Conservation (phyloP, 1,140 invertebrate species). For the Stegodyphus mimosarum region DNA sequence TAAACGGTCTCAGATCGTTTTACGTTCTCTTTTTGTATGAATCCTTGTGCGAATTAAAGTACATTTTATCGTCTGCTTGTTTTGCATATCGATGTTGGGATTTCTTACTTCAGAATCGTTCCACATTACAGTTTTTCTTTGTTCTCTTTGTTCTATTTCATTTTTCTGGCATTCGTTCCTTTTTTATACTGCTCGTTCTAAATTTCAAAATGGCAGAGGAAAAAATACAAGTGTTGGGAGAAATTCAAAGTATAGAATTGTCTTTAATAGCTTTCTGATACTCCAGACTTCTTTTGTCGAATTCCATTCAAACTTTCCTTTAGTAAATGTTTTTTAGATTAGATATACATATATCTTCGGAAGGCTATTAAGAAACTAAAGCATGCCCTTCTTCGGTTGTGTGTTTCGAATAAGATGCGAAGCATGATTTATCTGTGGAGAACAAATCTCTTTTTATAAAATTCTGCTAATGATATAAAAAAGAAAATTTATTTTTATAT, state of each 20-base stretch:
- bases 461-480: no score
- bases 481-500: no score
- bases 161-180: no score
- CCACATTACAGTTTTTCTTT: neutral
- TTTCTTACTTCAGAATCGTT: constrained; percentile 20
- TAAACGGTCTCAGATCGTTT: constrained; percentile 35
- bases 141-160: neutral
- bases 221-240: no score
- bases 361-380: no score
- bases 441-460: no score
- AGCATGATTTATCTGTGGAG: no score
- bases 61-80: constrained; percentile 39
- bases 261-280: constrained; percentile 38
- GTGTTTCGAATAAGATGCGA: no score
- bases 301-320: neutral
- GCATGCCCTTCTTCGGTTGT: no score
- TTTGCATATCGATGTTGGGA: constrained; percentile 50
- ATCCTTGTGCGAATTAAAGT: constrained; percentile 36
- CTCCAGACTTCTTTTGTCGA: neutral
- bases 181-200: neutral
- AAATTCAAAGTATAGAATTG: neutral
- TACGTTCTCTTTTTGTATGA: constrained; percentile 16
- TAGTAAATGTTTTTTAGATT: neutral
- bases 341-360: neutral
- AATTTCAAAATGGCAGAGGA: neutral